phyloP scores from a whole-genome alignment of 37 sponge, comb jelly and placozoan genomes.

The Corticium candelabrum region DNA sequence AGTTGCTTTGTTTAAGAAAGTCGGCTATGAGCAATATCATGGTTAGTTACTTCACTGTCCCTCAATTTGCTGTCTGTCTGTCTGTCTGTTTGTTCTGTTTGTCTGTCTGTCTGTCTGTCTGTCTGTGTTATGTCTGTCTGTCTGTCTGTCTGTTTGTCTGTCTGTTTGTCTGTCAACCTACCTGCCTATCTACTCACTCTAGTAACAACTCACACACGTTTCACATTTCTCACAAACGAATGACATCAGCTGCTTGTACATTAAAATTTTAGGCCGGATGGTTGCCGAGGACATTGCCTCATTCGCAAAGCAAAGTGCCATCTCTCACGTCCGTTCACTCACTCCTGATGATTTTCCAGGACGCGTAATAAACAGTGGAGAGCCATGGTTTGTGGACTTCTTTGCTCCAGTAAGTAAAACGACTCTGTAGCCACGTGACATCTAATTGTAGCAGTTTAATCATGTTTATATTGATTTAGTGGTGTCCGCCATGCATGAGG shows the following conservation, averaged over 20 bases:
- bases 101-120: too few species aligned
- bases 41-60: constrained; percentile 8
- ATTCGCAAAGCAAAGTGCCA: not conserved
- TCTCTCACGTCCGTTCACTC: not conserved
- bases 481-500: constrained; percentile 38
- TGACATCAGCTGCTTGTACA: not conserved
- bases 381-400: constrained; percentile 10
- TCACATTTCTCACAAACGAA: not conserved
- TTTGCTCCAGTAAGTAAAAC: constrained; percentile 19
- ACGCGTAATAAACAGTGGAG: not conserved
- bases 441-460: not conserved
- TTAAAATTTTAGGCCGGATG: not conserved
- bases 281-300: not conserved
- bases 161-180: too few species aligned
- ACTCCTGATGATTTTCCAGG: constrained; percentile 8
- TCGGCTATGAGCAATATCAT: constrained; percentile 25
- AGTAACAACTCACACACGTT: too few species aligned
- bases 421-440: too few species aligned
- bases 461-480: constrained; percentile 10
- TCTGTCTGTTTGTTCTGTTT: too few species aligned
- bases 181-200: too few species aligned
- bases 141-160: too few species aligned
- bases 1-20: constrained; percentile 15
- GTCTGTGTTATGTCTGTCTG: too few species aligned
- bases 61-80: too few species aligned